Conservation (phyloP, 2,797 vertebrate species). For the Fratercula arctica region DNA sequence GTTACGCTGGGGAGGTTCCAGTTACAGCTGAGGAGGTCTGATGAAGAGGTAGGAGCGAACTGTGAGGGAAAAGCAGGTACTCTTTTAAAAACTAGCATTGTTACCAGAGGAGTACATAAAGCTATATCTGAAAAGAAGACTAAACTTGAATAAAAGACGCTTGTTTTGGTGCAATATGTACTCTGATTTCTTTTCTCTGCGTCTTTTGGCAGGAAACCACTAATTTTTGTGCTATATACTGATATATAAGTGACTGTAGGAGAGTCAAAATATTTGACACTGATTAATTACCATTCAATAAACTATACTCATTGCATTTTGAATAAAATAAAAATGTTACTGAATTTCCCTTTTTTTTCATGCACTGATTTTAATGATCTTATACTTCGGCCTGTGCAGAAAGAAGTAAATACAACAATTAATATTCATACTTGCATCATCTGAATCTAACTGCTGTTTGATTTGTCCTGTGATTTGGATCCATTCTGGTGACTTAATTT, state of each 20-base stretch:
- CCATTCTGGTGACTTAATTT: not conserved
- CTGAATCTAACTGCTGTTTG: not conserved
- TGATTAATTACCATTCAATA: not conserved
- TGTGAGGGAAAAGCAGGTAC: not conserved
- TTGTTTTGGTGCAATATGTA: not conserved
- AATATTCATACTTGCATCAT: not conserved
- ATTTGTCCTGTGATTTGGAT: not conserved
- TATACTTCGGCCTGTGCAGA: not conserved
- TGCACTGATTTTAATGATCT: not conserved
- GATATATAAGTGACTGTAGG: not conserved
- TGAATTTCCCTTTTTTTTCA: not conserved
- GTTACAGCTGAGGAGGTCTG: not conserved
- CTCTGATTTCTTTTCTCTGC: not conserved
- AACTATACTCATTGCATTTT: not conserved
- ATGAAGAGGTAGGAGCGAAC: not conserved
- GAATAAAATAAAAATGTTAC: not conserved
- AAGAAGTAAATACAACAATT: not conserved
- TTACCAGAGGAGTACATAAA: not conserved
- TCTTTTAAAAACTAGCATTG: not conserved
- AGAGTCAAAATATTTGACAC: not conserved
- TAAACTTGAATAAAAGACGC: not conserved
- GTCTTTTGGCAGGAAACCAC: not conserved
- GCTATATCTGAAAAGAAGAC: not conserved
- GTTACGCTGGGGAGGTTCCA: not conserved
- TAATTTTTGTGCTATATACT: not conserved